Conservation (phyloP, 2,113 vertebrate species). For the Poecilia latipinna region DNA sequence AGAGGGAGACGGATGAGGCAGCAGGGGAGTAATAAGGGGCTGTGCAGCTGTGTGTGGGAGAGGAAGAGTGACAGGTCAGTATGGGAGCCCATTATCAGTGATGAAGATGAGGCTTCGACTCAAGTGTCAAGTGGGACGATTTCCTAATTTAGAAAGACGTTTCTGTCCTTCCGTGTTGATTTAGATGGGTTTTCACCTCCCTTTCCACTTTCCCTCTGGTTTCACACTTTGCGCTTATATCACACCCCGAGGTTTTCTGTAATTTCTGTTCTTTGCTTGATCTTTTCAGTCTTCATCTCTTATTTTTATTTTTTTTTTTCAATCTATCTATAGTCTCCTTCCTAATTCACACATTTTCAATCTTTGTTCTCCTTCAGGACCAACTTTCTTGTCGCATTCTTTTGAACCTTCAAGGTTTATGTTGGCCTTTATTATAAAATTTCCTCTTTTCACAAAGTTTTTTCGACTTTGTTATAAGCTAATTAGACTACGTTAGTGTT, state of each 20-base stretch:
- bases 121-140: conserved; percentile 33
- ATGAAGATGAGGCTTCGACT: conserved; percentile 38
- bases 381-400: too few species aligned
- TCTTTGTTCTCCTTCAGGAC: too few species aligned
- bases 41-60: neutral
- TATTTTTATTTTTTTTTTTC: too few species aligned
- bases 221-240: neutral
- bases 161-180: neutral
- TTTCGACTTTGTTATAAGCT: too few species aligned
- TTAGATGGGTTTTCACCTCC: neutral
- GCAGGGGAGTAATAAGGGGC: conserved; percentile 4
- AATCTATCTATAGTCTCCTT: too few species aligned
- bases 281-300: neutral
- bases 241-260: neutral
- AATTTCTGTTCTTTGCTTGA: neutral
- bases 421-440: too few species aligned
- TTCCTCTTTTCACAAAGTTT: too few species aligned
- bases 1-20: conserved; percentile 9
- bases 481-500: too few species aligned
- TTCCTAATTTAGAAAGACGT: conserved; percentile 51
- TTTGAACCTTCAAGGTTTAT: too few species aligned
- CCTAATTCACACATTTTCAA: too few species aligned
- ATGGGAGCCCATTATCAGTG: conserved; percentile 28
- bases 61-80: conserved; percentile 7
- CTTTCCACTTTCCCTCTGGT: neutral